Percentiles rank a stretch among this genome's conserved stretches.
Conservation (phyloP, 1,140 invertebrate genomes). For the Trissolcus basalis region DNA sequence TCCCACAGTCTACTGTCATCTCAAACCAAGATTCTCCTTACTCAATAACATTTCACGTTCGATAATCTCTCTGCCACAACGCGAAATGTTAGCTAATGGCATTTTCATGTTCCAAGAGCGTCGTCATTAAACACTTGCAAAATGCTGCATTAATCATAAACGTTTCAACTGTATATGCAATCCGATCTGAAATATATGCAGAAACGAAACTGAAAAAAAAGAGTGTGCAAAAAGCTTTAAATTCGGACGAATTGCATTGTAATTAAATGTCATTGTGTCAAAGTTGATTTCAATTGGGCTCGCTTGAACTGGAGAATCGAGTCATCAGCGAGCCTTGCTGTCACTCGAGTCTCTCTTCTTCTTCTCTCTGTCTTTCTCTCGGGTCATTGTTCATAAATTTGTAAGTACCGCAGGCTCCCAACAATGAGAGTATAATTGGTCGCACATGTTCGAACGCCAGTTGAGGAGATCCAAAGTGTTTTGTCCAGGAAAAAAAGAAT, state of each 20-base stretch:
- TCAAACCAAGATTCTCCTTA: no score
- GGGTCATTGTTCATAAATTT: constrained; percentile 62
- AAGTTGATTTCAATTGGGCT: constrained; percentile 11
- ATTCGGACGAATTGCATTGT: constrained; percentile 1
- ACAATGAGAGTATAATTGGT: constrained; percentile 58
- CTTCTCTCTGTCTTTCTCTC: constrained; percentile 32
- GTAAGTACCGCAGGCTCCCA: constrained; percentile 35
- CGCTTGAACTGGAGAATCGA: not conserved
- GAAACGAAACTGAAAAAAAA: no score
- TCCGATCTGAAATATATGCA: no score
- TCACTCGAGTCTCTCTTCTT: constrained; percentile 8
- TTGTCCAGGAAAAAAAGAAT: no score
- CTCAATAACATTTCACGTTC: constrained; percentile 19
- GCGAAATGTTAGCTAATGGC: constrained; percentile 52
- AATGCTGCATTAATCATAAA: constrained; percentile 28
- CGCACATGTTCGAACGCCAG: constrained; percentile 55
- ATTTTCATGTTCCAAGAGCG: constrained; percentile 36
- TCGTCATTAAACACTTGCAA: constrained; percentile 38
- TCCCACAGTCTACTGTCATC: not conserved
- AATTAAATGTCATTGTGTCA: constrained; percentile 9
- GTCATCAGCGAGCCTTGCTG: not conserved
- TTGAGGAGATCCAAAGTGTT: constrained; percentile 7
- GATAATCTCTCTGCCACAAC: constrained; percentile 11
- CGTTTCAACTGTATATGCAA: constrained; percentile 17
- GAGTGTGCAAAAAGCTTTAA: not conserved